phyloP scores from a whole-genome alignment of 2,888 invertebrate species.

The Cosmopolites sordidus region DNA sequence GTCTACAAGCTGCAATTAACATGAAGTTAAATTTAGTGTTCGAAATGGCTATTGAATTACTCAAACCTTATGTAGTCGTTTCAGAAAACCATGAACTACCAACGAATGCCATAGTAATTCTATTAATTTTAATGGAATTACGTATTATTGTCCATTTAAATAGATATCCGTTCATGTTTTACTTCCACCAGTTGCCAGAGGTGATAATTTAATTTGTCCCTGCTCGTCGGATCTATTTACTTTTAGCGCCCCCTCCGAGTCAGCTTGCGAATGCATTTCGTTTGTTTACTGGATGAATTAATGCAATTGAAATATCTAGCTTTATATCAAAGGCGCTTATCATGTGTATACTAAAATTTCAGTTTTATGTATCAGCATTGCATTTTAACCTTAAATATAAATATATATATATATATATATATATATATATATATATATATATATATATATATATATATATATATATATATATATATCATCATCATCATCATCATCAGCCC shows the following conservation, averaged over 20 bases:
- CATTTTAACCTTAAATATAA: too few species aligned
- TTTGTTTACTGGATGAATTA: conserved; percentile 7
- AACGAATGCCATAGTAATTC: conserved; percentile 13
- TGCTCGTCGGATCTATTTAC: conserved; percentile 17
- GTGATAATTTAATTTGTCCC: conserved; percentile 23
- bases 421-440: too few species aligned
- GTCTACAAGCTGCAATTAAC: not conserved
- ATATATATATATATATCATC: too few species aligned
- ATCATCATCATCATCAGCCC: too few species aligned
- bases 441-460: too few species aligned
- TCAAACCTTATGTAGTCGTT: conserved; percentile 3
- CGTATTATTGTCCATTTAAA: conserved; percentile 17
- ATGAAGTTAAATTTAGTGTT: conserved; percentile 1
- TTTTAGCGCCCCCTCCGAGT: conserved; percentile 7
- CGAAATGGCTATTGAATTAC: not conserved
- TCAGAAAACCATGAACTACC: conserved; percentile 6
- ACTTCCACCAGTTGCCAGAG: conserved; percentile 22
- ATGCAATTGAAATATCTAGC: not conserved
- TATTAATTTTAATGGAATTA: conserved; percentile 25
- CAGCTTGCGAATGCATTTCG: conserved; percentile 13
- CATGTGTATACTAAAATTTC: too few species aligned
- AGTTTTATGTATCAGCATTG: too few species aligned
- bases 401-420: too few species aligned
- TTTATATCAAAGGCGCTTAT: too few species aligned
- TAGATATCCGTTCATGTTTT: conserved; percentile 7